phyloP scores from a whole-genome alignment of 2,113 vertebrate species.

The Coracopsis vasa region DNA sequence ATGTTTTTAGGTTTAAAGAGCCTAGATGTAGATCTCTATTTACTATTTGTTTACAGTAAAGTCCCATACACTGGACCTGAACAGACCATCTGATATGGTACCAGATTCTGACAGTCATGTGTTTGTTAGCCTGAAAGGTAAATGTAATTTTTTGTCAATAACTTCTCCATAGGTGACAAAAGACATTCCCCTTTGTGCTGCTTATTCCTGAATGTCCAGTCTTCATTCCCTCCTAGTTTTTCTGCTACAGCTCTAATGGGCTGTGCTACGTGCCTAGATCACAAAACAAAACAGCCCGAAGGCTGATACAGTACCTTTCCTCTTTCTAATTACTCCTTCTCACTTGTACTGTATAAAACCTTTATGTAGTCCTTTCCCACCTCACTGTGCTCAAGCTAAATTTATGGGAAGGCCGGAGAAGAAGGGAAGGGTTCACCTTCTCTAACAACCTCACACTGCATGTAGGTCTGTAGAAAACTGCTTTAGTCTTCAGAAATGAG shows the following conservation, averaged over 20 bases:
- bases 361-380: background rate
- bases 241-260: background rate
- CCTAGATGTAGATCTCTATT: background rate
- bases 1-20: background rate
- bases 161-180: background rate
- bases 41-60: conserved; percentile 9
- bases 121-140: conserved; percentile 56
- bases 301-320: background rate
- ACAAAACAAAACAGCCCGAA: background rate
- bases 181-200: background rate
- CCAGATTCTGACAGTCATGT: conserved; percentile 16
- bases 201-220: background rate
- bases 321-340: background rate
- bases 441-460: background rate
- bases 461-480: background rate
- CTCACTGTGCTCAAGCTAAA: background rate
- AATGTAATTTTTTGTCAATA: background rate
- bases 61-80: conserved; percentile 8
- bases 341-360: background rate
- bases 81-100: conserved; percentile 33
- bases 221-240: background rate
- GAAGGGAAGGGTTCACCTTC: background rate
- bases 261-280: background rate
- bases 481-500: background rate
- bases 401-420: background rate